Evolutionary conservation across 2,113 vertebrate species (phyloP).

Genomic region (Bombycilla garrulus): DNA sequence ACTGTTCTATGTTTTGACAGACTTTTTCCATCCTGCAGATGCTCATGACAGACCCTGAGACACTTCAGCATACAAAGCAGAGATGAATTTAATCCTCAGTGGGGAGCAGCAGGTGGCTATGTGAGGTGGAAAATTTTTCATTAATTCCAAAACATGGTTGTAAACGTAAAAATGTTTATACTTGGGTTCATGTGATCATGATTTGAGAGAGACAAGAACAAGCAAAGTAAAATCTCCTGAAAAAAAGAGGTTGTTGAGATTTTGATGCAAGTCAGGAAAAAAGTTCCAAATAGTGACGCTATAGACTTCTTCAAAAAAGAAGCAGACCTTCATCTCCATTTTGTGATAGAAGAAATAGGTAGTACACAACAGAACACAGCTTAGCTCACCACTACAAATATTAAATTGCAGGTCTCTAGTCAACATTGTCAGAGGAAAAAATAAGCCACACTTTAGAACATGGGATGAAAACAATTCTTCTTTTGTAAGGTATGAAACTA

Average conservation of each 20-base stretch:
- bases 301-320: background rate
- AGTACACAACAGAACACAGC: background rate
- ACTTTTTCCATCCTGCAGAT: background rate
- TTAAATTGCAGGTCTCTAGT: background rate
- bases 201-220: background rate
- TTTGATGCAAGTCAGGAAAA: background rate
- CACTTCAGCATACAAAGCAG: background rate
- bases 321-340: background rate
- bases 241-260: background rate
- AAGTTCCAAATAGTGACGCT: background rate
- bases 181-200: background rate
- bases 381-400: background rate
- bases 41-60: accelerated
- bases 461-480: background rate
- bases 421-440: background rate
- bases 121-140: background rate
- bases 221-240: background rate
- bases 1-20: background rate
- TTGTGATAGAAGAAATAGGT: background rate
- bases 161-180: background rate
- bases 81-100: background rate
- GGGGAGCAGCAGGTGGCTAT: background rate
- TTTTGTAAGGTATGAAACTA: background rate
- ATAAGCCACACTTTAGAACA: background rate
- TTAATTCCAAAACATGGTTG: background rate